Conservation (phyloP, 2,113 vertebrate genomes). For the Sinocyclocheilus maitianheensis region DNA sequence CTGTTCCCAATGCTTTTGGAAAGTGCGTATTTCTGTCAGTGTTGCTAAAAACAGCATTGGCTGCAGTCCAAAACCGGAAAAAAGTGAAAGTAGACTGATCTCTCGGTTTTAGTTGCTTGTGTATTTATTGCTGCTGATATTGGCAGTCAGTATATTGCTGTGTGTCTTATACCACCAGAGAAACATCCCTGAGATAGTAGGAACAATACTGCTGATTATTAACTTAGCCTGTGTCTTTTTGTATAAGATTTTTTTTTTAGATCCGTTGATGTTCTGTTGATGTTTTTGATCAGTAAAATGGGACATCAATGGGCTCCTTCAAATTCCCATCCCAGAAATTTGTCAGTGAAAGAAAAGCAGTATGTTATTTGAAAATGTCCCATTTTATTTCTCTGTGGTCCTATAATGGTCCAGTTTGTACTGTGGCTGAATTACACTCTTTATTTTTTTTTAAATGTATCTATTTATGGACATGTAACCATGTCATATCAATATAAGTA, state of each 20-base stretch:
- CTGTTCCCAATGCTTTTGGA: constrained; percentile 55
- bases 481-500: too few species aligned
- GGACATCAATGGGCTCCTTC: neutral
- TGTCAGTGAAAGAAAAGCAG: neutral
- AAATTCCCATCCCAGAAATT: neutral
- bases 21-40: constrained; percentile 58
- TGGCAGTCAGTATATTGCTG: neutral
- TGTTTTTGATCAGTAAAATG: neutral
- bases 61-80: constrained; percentile 23
- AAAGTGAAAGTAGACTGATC: constrained; percentile 38
- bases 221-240: too few species aligned
- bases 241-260: neutral
- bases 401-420: neutral
- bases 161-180: neutral
- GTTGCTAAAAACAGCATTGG: constrained; percentile 57
- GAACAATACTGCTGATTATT: neutral
- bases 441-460: too few species aligned
- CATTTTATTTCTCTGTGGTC: neutral
- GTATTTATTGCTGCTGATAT: neutral
- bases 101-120: constrained; percentile 2
- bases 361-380: neutral
- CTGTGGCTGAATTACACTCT: too few species aligned
- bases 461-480: too few species aligned
- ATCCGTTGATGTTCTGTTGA: neutral
- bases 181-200: neutral